phyloP scores from a whole-genome alignment of 2,888 invertebrate genomes.

The Papilio protenor region DNA sequence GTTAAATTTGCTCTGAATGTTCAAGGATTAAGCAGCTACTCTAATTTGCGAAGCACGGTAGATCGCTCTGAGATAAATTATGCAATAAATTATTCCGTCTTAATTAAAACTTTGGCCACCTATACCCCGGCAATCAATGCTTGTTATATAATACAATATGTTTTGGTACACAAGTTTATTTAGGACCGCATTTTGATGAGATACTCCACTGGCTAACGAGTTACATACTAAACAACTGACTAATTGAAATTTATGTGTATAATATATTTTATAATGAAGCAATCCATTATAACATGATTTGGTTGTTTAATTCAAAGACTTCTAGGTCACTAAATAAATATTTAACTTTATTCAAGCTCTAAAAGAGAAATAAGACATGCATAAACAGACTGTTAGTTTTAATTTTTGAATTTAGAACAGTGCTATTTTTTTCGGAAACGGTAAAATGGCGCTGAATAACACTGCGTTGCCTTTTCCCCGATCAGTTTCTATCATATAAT shows the following conservation, averaged over 20 bases:
- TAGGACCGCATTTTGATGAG: conserved; percentile 42
- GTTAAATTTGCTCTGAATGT: conserved; percentile 2
- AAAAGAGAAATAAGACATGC: too few species aligned
- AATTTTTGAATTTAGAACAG: neutral
- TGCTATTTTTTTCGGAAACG: neutral
- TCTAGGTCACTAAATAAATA: neutral
- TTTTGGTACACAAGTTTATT: conserved; percentile 38
- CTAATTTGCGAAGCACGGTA: conserved; percentile 2
- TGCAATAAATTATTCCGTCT: conserved; percentile 35
- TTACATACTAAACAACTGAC: conserved; percentile 20
- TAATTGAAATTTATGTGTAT: conserved; percentile 42
- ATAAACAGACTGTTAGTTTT: too few species aligned
- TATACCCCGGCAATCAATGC: conserved; percentile 36
- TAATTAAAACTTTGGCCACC: conserved; percentile 33
- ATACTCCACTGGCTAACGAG: conserved; percentile 28
- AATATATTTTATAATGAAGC: neutral
- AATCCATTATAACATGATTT: neutral
- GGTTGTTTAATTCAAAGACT: neutral
- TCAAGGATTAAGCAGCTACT: conserved; percentile 2
- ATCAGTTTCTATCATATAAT: neutral
- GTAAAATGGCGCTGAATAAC: neutral
- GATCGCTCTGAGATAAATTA: conserved; percentile 25
- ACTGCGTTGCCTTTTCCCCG: neutral
- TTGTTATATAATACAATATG: conserved; percentile 36
- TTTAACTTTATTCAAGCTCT: neutral